Conservation (phyloP, 2,113 vertebrate species). For the Ascaphus truei region DNA sequence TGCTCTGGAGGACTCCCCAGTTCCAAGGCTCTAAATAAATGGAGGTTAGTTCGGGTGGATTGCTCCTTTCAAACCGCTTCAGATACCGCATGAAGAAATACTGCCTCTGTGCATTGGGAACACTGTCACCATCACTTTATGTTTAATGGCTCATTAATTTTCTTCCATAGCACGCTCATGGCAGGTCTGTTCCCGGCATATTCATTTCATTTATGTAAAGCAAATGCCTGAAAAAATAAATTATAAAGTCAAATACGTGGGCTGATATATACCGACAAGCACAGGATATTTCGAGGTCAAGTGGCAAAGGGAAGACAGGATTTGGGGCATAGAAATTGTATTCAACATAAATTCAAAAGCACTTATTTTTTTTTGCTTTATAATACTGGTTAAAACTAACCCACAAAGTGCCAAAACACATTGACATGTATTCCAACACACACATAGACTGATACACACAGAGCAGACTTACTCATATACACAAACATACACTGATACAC, state of each 20-base stretch:
- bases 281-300: neutral
- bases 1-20: no score
- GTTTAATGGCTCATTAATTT: constrained; percentile 33
- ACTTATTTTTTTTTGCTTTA: no score
- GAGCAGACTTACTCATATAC: no score
- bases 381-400: no score
- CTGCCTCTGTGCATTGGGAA: constrained; percentile 4
- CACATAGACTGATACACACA: no score
- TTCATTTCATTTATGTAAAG: constrained; percentile 25
- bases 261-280: neutral
- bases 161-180: neutral
- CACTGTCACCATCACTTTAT: constrained; percentile 30
- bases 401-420: no score
- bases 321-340: neutral
- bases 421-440: no score
- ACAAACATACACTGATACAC: no score
- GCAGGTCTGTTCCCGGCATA: constrained; percentile 25
- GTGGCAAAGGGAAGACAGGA: neutral
- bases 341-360: no score
- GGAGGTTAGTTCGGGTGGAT: no score
- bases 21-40: no score
- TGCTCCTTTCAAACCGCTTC: no score
- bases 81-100: constrained; percentile 11
- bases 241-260: constrained; percentile 16
- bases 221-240: constrained; percentile 28